Conservation (phyloP, 2,888 invertebrate genomes). For the Adelphocoris suturalis region DNA sequence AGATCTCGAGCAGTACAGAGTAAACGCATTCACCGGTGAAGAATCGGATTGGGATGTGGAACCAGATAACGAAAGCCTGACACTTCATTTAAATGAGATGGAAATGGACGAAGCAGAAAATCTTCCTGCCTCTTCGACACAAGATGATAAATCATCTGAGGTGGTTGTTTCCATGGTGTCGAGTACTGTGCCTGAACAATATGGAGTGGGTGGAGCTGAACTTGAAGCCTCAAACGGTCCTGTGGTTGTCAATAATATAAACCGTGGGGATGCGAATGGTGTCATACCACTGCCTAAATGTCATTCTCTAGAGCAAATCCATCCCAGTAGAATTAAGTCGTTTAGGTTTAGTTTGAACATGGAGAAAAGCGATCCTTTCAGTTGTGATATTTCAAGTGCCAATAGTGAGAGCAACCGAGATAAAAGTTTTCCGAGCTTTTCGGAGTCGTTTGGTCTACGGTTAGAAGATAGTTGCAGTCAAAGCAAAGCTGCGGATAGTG, state of each 20-base stretch:
- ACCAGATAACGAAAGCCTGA: background rate
- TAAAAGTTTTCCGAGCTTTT: constrained; percentile 70
- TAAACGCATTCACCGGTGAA: background rate
- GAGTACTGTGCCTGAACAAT: background rate
- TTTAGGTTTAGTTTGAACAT: constrained; percentile 73
- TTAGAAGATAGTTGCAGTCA: constrained; percentile 70
- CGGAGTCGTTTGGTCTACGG: constrained; percentile 69
- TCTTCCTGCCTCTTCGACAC: background rate
- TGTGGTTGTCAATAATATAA: constrained; percentile 26
- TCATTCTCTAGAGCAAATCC: constrained; percentile 72
- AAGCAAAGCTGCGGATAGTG: constrained; percentile 75
- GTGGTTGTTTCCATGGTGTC: background rate
- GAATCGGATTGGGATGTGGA: constrained; percentile 46
- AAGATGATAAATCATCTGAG: background rate
- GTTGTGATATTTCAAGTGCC: constrained; percentile 67
- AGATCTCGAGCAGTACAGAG: constrained; percentile 18
- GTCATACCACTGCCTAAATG: constrained; percentile 59
- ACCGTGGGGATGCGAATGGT: constrained; percentile 33
- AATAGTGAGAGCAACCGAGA: constrained; percentile 49
- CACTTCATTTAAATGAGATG: background rate
- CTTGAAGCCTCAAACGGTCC: constrained; percentile 24
- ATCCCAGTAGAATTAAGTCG: constrained; percentile 66
- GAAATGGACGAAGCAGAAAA: constrained; percentile 4
- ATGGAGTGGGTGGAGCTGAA: background rate
- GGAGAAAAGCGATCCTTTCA: constrained; percentile 67